phyloP scores from a whole-genome alignment of 2,113 vertebrate species.

The Otolemur garnettii region DNA sequence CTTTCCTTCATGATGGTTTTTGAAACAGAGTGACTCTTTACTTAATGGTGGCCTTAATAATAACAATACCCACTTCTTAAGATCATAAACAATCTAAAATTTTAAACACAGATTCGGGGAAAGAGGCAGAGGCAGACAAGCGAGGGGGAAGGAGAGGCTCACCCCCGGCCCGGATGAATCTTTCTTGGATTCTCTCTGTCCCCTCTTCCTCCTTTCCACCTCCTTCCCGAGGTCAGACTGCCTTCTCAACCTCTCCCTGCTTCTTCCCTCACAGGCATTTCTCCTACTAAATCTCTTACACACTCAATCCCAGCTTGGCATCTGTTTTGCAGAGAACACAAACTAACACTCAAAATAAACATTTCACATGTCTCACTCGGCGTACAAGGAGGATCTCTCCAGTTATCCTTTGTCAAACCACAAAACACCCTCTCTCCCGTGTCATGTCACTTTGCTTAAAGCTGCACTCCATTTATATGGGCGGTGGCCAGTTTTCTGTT shows the following conservation, averaged over 20 bases:
- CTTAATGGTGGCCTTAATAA: neutral
- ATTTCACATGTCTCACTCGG: neutral
- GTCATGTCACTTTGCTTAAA: neutral
- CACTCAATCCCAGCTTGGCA: neutral
- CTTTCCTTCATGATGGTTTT: slow-evolving; percentile 2
- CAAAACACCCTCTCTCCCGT: neutral
- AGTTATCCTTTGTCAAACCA: neutral
- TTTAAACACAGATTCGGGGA: neutral
- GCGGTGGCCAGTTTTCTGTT: neutral
- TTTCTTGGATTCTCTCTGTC: neutral
- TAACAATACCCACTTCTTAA: neutral
- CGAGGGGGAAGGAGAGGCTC: neutral
- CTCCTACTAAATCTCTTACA: neutral
- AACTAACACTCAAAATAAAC: neutral
- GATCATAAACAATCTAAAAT: neutral
- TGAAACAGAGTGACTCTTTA: neutral
- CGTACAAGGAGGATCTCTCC: neutral
- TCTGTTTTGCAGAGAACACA: slow-evolving; percentile 29
- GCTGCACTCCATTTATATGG: neutral
- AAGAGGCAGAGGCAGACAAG: neutral
- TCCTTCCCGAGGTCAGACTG: neutral
- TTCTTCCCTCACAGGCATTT: neutral
- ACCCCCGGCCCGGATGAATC: neutral
- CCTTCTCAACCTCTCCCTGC: neutral
- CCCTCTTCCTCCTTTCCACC: neutral